phyloP scores from a whole-genome alignment of 2,113 vertebrate genomes.

The Pan troglodytes region DNA sequence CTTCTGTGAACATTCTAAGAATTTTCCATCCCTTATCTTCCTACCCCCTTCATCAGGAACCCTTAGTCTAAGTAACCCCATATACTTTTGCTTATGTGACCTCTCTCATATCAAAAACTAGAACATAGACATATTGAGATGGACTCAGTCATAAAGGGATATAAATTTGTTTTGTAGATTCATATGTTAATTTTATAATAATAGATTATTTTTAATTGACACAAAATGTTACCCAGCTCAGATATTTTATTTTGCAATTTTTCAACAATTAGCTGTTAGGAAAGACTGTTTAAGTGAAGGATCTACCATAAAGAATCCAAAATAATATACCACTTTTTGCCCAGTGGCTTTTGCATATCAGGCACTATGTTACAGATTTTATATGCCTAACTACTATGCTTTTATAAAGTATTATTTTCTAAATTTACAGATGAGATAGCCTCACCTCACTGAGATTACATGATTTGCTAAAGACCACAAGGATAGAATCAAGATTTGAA shows the following conservation, averaged over 20 bases:
- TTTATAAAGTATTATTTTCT: not conserved
- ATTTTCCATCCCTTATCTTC: rapidly evolving
- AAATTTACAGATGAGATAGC: not conserved
- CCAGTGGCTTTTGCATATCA: not conserved
- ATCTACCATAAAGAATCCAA: not conserved
- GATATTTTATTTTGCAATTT: not conserved
- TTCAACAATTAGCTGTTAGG: not conserved
- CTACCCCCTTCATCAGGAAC: not conserved
- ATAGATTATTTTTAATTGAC: not conserved
- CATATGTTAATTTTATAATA: not conserved
- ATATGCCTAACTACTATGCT: not conserved
- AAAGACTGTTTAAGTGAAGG: not conserved
- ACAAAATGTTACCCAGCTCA: not conserved
- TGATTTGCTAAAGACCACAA: not conserved
- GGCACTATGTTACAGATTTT: not conserved
- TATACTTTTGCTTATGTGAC: not conserved
- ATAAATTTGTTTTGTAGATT: not conserved
- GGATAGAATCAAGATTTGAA: not conserved
- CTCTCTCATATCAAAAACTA: not conserved
- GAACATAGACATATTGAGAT: not conserved
- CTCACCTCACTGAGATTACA: not conserved
- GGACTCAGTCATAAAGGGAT: not conserved
- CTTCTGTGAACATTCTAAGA: not conserved
- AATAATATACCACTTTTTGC: not conserved
- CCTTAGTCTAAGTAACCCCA: not conserved